Evolutionary conservation across 2,113 vertebrate genomes (phyloP).

Genomic region (Maccullochella peelii): DNA sequence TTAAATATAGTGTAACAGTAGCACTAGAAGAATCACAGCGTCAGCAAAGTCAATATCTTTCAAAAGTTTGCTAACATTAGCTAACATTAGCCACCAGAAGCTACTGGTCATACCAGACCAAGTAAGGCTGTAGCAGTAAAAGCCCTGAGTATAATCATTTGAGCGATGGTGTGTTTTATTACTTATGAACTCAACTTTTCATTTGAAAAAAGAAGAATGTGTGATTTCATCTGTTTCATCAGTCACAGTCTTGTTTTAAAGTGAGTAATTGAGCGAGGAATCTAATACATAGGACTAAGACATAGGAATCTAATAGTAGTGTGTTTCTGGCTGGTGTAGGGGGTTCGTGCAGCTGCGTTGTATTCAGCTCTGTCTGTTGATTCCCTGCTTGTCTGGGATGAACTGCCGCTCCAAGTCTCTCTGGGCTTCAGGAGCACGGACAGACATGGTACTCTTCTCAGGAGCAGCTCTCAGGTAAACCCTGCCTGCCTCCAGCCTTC

Average conservation of each 20-base stretch:
- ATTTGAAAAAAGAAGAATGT: background rate
- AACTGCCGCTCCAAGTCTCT: conserved; percentile 49
- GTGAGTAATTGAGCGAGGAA: background rate
- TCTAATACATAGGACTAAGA: background rate
- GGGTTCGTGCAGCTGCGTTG: conserved; percentile 61
- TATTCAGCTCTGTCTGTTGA: conserved; percentile 38
- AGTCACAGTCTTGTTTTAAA: background rate
- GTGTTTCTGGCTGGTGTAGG: conserved; percentile 57
- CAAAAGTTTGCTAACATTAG: background rate
- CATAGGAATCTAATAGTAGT: background rate
- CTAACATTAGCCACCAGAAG: background rate
- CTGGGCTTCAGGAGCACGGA: conserved; percentile 72
- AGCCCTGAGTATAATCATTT: too few relatives aligned
- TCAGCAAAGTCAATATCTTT: too few relatives aligned
- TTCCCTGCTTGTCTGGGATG: conserved; percentile 3
- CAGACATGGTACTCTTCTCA: conserved; percentile 50
- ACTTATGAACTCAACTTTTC: too few relatives aligned
- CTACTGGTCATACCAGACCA: background rate
- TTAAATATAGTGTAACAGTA: too few relatives aligned
- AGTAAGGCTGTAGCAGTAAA: background rate
- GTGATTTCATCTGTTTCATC: background rate
- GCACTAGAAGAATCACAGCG: too few relatives aligned
- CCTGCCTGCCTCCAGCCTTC: background rate
- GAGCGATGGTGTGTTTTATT: too few relatives aligned
- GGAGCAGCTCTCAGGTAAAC: conserved; percentile 65